Evolutionary conservation across 2,888 invertebrate genomes (phyloP).

Genomic region (Dynastes maya): DNA sequence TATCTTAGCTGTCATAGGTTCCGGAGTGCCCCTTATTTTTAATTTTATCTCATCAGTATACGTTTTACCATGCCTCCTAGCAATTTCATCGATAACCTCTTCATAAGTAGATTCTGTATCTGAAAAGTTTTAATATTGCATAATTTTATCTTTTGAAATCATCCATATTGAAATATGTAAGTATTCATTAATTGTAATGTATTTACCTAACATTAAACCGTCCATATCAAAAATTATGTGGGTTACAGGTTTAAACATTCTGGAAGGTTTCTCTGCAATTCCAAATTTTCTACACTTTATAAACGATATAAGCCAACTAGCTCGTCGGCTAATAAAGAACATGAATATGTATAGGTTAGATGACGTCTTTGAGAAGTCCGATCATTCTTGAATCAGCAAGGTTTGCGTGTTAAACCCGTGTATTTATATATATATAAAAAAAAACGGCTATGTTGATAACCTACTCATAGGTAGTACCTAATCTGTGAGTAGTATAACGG

Average conservation of each 20-base stretch:
- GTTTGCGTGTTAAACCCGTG: background rate
- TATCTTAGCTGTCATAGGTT: slow-evolving; percentile 79
- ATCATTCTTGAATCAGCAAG: too few species aligned
- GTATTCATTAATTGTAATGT: slow-evolving; percentile 23
- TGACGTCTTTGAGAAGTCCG: background rate
- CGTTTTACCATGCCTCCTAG: slow-evolving; percentile 80
- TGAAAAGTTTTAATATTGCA: slow-evolving; percentile 62
- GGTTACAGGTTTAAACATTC: slow-evolving; percentile 71
- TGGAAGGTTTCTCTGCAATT: background rate
- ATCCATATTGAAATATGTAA: background rate
- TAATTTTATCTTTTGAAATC: background rate
- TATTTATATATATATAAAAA: background rate
- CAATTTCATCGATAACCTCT: slow-evolving; percentile 80
- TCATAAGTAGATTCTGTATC: slow-evolving; percentile 89
- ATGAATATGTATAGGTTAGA: background rate
- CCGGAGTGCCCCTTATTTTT: slow-evolving; percentile 84
- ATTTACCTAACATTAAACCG: slow-evolving; percentile 76
- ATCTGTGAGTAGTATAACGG: too few species aligned
- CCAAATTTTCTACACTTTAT: background rate
- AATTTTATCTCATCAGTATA: slow-evolving; percentile 87
- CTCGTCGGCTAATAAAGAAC: background rate
- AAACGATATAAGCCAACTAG: background rate
- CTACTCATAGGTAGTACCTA: too few species aligned
- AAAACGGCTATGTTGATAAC: too few species aligned
- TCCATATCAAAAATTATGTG: slow-evolving; percentile 86